Percentiles rank a stretch among this genome's conserved stretches.
Conservation (phyloP, 2,888 invertebrate genomes). For the Anthoptus insignis region DNA sequence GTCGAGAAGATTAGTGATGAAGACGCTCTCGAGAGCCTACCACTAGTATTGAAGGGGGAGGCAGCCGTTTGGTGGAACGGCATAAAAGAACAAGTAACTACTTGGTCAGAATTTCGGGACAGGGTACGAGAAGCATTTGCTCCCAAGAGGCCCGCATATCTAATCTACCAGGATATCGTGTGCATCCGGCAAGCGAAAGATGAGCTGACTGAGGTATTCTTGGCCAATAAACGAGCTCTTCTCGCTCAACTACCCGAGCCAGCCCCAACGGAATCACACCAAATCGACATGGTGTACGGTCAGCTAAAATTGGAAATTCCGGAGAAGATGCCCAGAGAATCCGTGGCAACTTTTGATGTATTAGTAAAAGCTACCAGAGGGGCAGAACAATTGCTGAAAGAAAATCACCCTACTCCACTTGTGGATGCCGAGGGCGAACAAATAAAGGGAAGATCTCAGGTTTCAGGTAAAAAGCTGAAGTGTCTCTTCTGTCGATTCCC, state of each 20-base stretch:
- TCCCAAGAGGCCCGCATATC: conserved; percentile 33
- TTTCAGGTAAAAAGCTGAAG: neutral
- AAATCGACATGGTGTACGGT: conserved; percentile 30
- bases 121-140: conserved; percentile 40
- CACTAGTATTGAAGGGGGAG: conserved; percentile 40
- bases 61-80: conserved; percentile 47
- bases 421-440: too few species aligned
- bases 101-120: conserved; percentile 40
- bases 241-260: conserved; percentile 23
- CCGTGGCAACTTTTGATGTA: neutral
- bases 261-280: conserved; percentile 7
- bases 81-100: conserved; percentile 26
- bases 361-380: conserved; percentile 13
- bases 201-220: conserved; percentile 25
- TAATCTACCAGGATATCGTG: conserved; percentile 39
- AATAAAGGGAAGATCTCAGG: too few species aligned
- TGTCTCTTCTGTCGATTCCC: conserved; percentile 29
- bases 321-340: conserved; percentile 13
- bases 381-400: conserved; percentile 5
- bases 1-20: conserved; percentile 31
- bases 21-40: conserved; percentile 30
- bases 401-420: too few species aligned
- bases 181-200: conserved; percentile 37
- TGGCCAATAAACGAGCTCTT: conserved; percentile 23
- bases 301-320: conserved; percentile 9